Evolutionary conservation across 2,888 invertebrate genomes (phyloP).

Genomic region (Ditula angustiorana): DNA sequence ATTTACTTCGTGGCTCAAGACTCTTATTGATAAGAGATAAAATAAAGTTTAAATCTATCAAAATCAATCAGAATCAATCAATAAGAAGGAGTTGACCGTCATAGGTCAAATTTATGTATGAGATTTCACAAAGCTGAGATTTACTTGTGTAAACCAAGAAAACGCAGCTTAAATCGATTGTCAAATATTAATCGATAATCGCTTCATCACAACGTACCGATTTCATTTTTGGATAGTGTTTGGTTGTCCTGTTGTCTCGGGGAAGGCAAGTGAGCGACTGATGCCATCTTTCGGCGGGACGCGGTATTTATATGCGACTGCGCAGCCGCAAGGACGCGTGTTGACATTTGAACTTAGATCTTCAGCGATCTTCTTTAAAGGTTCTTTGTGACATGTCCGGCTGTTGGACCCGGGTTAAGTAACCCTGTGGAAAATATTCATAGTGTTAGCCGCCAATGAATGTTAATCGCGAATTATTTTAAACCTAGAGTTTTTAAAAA

Average conservation of each 20-base stretch:
- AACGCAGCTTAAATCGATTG: neutral
- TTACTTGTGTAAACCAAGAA: too few relatives aligned
- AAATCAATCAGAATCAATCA: too few relatives aligned
- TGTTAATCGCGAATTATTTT: neutral
- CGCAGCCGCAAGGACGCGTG: conserved; percentile 70
- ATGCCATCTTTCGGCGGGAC: conserved; percentile 59
- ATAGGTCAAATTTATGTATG: too few relatives aligned
- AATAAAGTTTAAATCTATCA: too few relatives aligned
- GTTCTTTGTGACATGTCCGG: conserved; percentile 66
- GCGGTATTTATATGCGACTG: conserved; percentile 67
- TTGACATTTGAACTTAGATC: conserved; percentile 81
- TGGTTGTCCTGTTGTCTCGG: conserved; percentile 54
- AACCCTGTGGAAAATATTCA: conserved; percentile 22
- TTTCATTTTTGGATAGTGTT: conserved; percentile 73
- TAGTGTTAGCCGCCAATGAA: too few relatives aligned
- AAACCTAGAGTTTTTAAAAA: neutral
- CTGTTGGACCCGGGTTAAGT: conserved; percentile 44
- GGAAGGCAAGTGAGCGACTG: conserved; percentile 72
- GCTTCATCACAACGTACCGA: conserved; percentile 65
- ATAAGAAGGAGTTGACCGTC: too few relatives aligned
- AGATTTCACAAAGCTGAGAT: too few relatives aligned
- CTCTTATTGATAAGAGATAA: too few relatives aligned
- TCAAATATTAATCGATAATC: neutral
- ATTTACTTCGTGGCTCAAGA: too few relatives aligned
- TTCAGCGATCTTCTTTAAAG: conserved; percentile 57